Base-by-base conservation (phyloP, 1,140 invertebrate species). In the Cepaea nemoralis region DNA sequence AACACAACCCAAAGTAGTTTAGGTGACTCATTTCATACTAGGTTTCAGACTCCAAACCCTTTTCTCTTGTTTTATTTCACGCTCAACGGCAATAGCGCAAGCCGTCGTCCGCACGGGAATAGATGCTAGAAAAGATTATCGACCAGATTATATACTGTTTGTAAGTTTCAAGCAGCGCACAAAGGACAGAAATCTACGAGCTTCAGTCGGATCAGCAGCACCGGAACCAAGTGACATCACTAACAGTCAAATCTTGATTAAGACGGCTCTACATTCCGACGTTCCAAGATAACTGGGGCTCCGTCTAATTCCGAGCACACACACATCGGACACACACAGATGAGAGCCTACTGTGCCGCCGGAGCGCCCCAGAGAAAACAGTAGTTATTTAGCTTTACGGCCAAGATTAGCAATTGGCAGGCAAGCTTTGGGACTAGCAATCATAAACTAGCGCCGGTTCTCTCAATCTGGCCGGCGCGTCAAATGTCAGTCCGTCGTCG, bases 391-490 rank as follows among this genome's bases (percentile, higher is more conserved):
- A 3, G 27, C n/a, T n/a, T n/a, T 31, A n/a, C 1, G 27, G 27
- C 1, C n/a, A 63, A 63, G 59, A 63, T 63, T 63, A 63, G 27
- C 59, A 63, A 31, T 31, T 6, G n/a, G n/a, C 59, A 63, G 3
- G 59, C 27, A 63, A 31, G 22, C 16, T 31, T 63, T 63, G n/a
- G 50, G 22, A 27, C 1, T 63, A 63, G 59, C 33, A 63, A 63
- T 63, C 59, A 63, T 63, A 22, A 3, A 27, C 59, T 63, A 63
- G n/a, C n/a, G n/a, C 59, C 27, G 27, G 27, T 27, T 31, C n/a
- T 31, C 40, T 40, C 69, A 39, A 71, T 42, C 69, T 19, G 69
- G 69, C 19, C 69, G 69, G 37, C 69, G 69, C 59, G 59, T 63
- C 59, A 63, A 63, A 63, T 63, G 59, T 63, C 59, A 63, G 27